Evolutionary conservation across 2,888 invertebrate species (phyloP), one percentile per base, ranked within the genome.

Genomic region (Eupithecia tripunctaria): DNA sequence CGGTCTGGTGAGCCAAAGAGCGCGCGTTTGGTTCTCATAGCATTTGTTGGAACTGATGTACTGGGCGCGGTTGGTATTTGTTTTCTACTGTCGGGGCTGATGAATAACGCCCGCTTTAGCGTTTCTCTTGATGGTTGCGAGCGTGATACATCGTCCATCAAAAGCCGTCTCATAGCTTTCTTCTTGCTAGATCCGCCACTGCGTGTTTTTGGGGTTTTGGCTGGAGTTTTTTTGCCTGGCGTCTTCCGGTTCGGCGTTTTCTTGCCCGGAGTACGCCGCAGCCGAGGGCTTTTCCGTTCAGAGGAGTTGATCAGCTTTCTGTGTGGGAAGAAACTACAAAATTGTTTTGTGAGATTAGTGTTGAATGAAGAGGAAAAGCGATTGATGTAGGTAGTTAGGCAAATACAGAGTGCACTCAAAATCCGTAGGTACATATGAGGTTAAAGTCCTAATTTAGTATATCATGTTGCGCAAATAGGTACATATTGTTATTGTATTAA

Each of bases 71-170:
- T 68, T 4, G 89, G 86, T 7, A 87, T 67, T 43, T 88, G 69
- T 82, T 91, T 84, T 81, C 88, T 89, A 75, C 93, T 94, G 78
- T 95, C 95, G 1, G 97, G 97, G 84, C 97, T 97, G 81, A 97
- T 95, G 81, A 97, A 97, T 2, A 97, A 87, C 0, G 97, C 97
- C 71, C 97, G 93, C 80, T 97, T 97, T 5, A 86, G 78, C 0
- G 95, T 95, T 83, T 96, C 96, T 27, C 95, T 87, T 0, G 95
- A 90, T 3, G 93, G 91, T 76, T 92, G 92, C 0, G 91, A 87
- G 64, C 88, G 84, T 1, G 90, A 87, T 15, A 89, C 76, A 29
- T 91, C 93, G 73, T 95, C 95, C 84, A 95, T 85, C 0, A 91
- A 84, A 10, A 95, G 79, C 62, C 94, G 86, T 68, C 95, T 84